These are phyloP conservation scores for Physocephala rufipes DNA, from an alignment of 2,888 invertebrate genomes.

Conservation along the genomic window DNA sequence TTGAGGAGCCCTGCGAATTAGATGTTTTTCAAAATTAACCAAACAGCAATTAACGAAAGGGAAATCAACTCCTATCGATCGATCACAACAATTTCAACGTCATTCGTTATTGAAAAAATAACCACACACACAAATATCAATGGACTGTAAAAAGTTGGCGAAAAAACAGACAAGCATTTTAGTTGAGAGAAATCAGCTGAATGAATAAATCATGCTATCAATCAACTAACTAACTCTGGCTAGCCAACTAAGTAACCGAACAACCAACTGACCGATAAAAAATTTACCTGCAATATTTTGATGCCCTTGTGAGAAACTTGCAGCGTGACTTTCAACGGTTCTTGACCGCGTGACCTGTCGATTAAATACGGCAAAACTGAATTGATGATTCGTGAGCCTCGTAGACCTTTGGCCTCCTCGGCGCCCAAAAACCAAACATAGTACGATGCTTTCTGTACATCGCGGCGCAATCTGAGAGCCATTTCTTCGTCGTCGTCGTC, in stretches of 20 bases:
- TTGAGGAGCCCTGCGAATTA: constrained; percentile 72
- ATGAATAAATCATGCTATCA: neutral
- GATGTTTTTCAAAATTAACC: neutral
- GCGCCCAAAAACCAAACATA: constrained; percentile 96
- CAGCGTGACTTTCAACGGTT: constrained; percentile 89
- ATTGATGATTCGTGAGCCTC: constrained; percentile 85
- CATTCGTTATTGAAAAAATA: too few species aligned
- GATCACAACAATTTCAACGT: too few species aligned
- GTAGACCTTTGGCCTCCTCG: constrained; percentile 88
- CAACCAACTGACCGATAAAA: neutral
- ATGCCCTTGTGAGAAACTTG: constrained; percentile 93
- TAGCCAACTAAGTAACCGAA: neutral
- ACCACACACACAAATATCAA: too few species aligned
- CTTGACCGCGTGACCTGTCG: constrained; percentile 84
- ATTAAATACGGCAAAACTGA: constrained; percentile 86
- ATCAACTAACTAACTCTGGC: neutral
- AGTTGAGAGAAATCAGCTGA: neutral
- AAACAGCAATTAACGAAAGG: neutral
- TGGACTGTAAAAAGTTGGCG: too few species aligned
- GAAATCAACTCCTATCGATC: too few species aligned
- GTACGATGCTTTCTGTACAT: constrained; percentile 89
- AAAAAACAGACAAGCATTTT: neutral
- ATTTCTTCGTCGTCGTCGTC: constrained; percentile 71
- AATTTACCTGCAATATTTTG: constrained; percentile 84
- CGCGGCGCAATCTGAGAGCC: constrained; percentile 83